Percentiles rank a stretch among this genome's conserved stretches.
phyloP scores from a whole-genome alignment of 2,797 vertebrate genomes.

The Clangula hyemalis region DNA sequence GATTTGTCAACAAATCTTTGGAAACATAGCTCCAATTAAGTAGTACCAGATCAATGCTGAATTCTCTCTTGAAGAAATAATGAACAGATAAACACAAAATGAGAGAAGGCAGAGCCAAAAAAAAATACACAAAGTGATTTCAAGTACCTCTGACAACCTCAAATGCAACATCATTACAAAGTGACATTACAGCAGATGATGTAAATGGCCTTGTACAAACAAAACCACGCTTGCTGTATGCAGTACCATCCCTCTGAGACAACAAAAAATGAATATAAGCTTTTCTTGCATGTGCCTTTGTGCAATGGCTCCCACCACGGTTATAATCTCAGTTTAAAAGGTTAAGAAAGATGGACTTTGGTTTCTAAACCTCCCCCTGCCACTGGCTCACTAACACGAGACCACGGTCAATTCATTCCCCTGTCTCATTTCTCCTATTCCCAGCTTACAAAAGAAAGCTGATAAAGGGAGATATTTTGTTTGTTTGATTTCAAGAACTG shows the following conservation, averaged over 20 bases:
- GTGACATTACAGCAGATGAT: not conserved
- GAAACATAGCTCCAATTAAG: conserved; percentile 29
- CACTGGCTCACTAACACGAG: not conserved
- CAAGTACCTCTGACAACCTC: not conserved
- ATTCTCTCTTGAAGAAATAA: not conserved
- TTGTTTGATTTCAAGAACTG: not conserved
- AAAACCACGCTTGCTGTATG: not conserved
- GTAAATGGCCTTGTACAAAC: not conserved
- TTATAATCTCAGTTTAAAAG: not conserved
- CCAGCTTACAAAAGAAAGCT: not conserved
- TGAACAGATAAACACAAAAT: not conserved
- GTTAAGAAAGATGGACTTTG: not conserved
- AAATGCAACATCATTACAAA: not conserved
- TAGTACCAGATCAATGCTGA: conserved; percentile 9
- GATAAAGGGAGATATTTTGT: not conserved
- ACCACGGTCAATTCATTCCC: not conserved
- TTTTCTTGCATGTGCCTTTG: not conserved
- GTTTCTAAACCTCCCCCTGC: not conserved
- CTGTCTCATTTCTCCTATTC: not conserved
- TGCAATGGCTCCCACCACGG: not conserved
- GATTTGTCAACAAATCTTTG: conserved; percentile 42
- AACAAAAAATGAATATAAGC: not conserved
- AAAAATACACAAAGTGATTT: not conserved
- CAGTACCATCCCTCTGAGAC: not conserved
- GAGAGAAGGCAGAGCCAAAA: not conserved